Conservation (phyloP, 2,113 vertebrate species). For the Brachyistius frenatus region DNA sequence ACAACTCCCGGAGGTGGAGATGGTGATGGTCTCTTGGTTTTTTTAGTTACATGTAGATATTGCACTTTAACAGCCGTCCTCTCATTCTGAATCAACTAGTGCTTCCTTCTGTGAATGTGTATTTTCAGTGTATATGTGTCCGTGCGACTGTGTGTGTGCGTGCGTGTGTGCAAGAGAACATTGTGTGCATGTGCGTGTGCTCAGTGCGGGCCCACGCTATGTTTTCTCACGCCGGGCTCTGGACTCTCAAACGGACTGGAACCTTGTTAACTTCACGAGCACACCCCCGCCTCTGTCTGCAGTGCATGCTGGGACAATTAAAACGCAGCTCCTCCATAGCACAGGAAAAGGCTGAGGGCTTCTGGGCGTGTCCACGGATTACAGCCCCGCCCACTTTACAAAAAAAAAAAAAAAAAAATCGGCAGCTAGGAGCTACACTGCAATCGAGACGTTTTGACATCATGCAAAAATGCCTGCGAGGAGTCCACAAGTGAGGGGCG, state of each 20-base stretch:
- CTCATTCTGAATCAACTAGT: slow-evolving; percentile 82
- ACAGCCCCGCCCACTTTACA: slow-evolving; percentile 67
- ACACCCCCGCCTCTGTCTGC: slow-evolving; percentile 69
- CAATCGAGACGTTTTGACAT: slow-evolving; percentile 69
- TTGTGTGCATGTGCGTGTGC: slow-evolving; percentile 19
- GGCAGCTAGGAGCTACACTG: slow-evolving; percentile 83
- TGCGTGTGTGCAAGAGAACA: slow-evolving; percentile 17
- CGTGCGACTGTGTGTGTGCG: slow-evolving; percentile 23
- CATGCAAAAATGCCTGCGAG: slow-evolving; percentile 72
- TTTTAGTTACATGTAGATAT: slow-evolving; percentile 81
- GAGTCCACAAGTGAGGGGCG: slow-evolving; percentile 45
- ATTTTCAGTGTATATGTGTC: slow-evolving; percentile 63
- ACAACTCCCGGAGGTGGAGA: slow-evolving; percentile 59
- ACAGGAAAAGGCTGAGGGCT: slow-evolving; percentile 66
- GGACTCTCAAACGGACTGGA: slow-evolving; percentile 36
- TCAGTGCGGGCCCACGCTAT: slow-evolving; percentile 1
- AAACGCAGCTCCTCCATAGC: slow-evolving; percentile 65
- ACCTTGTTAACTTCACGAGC: slow-evolving; percentile 68
- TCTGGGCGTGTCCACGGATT: slow-evolving; percentile 52
- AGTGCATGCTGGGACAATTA: slow-evolving; percentile 81
- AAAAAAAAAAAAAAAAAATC: slow-evolving; percentile 27
- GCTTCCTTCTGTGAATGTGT: slow-evolving; percentile 81
- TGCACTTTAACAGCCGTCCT: slow-evolving; percentile 85
- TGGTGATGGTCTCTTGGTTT: slow-evolving; percentile 58
- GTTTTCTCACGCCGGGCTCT: slow-evolving; percentile 49